Evolutionary conservation across 2,113 vertebrate genomes (phyloP).

Genomic region (Notiomystis cincta): DNA sequence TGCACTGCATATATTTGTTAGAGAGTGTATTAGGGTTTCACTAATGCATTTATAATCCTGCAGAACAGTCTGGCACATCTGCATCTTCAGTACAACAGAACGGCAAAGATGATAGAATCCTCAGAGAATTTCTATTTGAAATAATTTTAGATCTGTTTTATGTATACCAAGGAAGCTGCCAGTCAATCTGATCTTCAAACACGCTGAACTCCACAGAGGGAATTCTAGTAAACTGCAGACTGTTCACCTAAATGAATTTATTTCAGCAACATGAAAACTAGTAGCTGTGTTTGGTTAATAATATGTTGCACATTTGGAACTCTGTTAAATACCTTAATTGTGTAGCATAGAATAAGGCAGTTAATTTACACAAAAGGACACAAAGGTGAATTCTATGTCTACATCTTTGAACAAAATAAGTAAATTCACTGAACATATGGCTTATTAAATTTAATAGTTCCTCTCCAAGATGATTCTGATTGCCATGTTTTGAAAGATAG

Average conservation of each 20-base stretch:
- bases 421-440: conserved; percentile 80
- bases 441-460: conserved; percentile 78
- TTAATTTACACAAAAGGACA: conserved; percentile 56
- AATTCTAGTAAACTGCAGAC: conserved; percentile 59
- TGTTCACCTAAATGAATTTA: conserved; percentile 66
- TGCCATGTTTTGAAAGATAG: conserved; percentile 80
- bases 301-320: conserved; percentile 47
- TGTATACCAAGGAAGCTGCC: conserved; percentile 67
- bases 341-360: conserved; percentile 45
- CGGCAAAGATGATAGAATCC: conserved; percentile 39
- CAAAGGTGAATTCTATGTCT: conserved; percentile 61
- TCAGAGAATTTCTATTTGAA: conserved; percentile 65
- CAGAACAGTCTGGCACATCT: conserved; percentile 50
- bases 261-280: conserved; percentile 26
- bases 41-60: conserved; percentile 58
- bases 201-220: conserved; percentile 51
- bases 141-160: conserved; percentile 72
- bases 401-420: conserved; percentile 65
- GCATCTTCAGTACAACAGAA: conserved; percentile 59
- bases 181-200: conserved; percentile 75
- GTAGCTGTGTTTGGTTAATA: conserved; percentile 46
- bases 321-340: conserved; percentile 66
- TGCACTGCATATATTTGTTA: conserved; percentile 46
- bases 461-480: conserved; percentile 78
- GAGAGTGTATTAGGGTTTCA: conserved; percentile 45